A percentile compares a stretch with the other conserved stretches of the same genome.
Evolutionary conservation across 2,113 vertebrate genomes (phyloP).

Genomic region (Nyctereutes procyonoides): DNA sequence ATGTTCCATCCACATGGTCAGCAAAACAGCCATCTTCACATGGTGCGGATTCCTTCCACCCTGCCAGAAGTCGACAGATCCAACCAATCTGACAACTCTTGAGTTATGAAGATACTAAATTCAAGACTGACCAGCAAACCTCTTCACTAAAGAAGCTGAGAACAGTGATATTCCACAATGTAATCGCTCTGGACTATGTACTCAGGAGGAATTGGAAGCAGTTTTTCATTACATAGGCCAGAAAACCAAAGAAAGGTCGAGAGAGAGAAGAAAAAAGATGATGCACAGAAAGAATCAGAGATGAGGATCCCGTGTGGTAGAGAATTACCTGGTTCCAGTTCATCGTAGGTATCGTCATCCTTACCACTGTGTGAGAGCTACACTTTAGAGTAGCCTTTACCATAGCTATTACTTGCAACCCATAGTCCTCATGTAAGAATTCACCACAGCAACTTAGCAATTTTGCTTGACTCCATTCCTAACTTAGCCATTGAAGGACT

Average conservation of each 20-base stretch:
- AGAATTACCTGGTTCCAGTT: neutral
- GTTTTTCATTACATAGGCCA: neutral
- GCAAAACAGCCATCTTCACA: neutral
- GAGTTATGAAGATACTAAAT: neutral
- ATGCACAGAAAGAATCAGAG: neutral
- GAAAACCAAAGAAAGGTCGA: neutral
- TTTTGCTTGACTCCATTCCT: neutral
- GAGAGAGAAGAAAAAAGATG: neutral
- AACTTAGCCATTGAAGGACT: neutral
- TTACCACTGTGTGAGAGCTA: neutral
- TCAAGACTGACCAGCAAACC: neutral
- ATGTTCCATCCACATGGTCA: neutral
- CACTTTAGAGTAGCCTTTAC: neutral
- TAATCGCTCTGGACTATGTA: neutral
- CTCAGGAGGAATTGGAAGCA: neutral
- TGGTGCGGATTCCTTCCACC: rapidly evolving
- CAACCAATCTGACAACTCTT: neutral
- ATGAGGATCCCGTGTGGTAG: neutral
- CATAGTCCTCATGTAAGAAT: neutral
- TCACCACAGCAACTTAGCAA: neutral
- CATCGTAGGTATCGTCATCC: neutral
- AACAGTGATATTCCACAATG: neutral
- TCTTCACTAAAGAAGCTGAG: neutral
- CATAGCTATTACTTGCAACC: neutral
- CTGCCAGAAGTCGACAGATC: neutral